Evolutionary conservation across 2,113 vertebrate genomes (phyloP).

Genomic region (Andinoacara biseriatus): DNA sequence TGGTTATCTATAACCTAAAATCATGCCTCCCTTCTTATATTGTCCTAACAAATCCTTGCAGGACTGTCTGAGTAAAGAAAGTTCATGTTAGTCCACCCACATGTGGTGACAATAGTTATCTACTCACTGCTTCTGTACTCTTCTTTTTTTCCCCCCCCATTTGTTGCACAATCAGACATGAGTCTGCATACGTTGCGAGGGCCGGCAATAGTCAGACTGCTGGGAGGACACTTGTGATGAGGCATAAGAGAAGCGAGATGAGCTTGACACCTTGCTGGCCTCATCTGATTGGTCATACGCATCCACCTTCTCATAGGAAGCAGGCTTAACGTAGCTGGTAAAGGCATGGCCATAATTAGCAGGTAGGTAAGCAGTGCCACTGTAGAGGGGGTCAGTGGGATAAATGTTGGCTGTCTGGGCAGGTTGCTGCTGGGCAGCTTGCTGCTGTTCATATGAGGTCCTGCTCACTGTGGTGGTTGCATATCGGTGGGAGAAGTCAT

Average conservation of each 20-base stretch:
- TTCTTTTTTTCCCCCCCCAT: not conserved
- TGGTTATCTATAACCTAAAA: slow-evolving; percentile 41
- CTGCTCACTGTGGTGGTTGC: slow-evolving; percentile 79
- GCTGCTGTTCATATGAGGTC: slow-evolving; percentile 82
- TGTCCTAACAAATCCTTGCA: slow-evolving; percentile 53
- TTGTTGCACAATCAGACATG: slow-evolving; percentile 84
- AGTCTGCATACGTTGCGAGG: slow-evolving; percentile 90
- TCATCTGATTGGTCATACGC: slow-evolving; percentile 83
- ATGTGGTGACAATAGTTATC: slow-evolving; percentile 40
- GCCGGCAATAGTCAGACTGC: slow-evolving; percentile 84
- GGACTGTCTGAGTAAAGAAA: slow-evolving; percentile 56
- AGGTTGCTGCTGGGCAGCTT: slow-evolving; percentile 72
- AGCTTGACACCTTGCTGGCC: slow-evolving; percentile 83
- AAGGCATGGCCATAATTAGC: slow-evolving; percentile 87
- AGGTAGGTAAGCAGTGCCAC: slow-evolving; percentile 84
- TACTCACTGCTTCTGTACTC: slow-evolving; percentile 36
- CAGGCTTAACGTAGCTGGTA: slow-evolving; percentile 86
- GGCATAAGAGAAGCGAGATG: slow-evolving; percentile 87
- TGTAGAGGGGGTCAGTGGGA: slow-evolving; percentile 81
- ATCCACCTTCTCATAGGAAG: slow-evolving; percentile 86
- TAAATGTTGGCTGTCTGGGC: slow-evolving; percentile 75
- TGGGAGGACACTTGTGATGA: slow-evolving; percentile 85
- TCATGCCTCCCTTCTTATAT: slow-evolving; percentile 45
- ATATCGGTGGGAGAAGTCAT: slow-evolving; percentile 84
- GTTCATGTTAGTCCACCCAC: slow-evolving; percentile 66